Conservation (phyloP, 2,113 vertebrate species). For the Oriolus oriolus region DNA sequence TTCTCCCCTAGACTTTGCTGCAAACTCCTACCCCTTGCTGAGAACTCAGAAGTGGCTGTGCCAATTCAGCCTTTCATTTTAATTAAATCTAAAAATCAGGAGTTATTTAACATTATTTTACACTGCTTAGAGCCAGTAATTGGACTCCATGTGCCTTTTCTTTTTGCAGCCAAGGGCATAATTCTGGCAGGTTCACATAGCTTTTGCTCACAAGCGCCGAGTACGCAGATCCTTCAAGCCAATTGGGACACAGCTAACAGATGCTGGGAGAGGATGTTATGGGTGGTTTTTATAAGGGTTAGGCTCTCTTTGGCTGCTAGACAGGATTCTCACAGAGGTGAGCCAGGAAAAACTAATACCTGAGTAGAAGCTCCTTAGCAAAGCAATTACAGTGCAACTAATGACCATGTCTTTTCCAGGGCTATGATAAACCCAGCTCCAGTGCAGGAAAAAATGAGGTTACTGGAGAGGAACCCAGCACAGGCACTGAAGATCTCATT, state of each 20-base stretch:
- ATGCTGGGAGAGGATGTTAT: not conserved
- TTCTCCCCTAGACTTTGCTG: not conserved
- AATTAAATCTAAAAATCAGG: slow-evolving; percentile 37
- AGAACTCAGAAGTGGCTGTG: not conserved
- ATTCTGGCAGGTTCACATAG: slow-evolving; percentile 31
- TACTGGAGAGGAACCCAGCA: not conserved
- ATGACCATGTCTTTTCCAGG: not conserved
- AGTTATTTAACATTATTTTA: slow-evolving; percentile 54
- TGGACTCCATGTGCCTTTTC: slow-evolving; percentile 18
- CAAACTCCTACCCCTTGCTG: not conserved
- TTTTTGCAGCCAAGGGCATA: slow-evolving; percentile 5
- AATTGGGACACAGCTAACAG: slow-evolving; percentile 21
- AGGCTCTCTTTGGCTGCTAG: not conserved
- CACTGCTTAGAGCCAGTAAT: slow-evolving; percentile 21
- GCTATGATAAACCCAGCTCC: not conserved
- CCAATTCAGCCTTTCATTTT: slow-evolving; percentile 32
- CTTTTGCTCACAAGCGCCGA: not conserved
- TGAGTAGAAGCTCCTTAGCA: slow-evolving; percentile 16
- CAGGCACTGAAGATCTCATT: not conserved
- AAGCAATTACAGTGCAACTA: not conserved
- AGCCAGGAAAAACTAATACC: slow-evolving; percentile 32
- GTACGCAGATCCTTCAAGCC: not conserved
- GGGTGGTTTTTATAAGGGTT: not conserved
- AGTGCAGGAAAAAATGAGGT: not conserved
- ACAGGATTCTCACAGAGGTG: slow-evolving; percentile 8